Evolutionary conservation across 2,888 invertebrate species (phyloP), one percentile per base, ranked within the genome.

Genomic region (Diaphora mendica): DNA sequence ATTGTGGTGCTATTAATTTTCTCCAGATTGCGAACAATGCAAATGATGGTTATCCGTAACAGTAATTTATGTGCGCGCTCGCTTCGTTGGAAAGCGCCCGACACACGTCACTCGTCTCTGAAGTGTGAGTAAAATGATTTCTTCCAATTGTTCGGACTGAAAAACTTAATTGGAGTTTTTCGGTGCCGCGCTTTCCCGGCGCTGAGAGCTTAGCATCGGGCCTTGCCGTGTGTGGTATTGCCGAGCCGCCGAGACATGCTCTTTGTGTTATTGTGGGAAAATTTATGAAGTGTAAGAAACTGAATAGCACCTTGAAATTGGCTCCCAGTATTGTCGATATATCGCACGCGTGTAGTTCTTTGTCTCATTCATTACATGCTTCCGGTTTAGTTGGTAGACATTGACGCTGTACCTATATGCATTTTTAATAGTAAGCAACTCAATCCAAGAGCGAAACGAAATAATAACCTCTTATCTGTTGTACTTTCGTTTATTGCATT

Each of bases 31-130:
- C 89, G 87, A 94, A 94, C 94, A 94, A 94, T 95, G 94, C 93
- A 93, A 94, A 93, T 92, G 91, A 93, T 94, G 92, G 91, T 93
- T 93, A 93, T 93, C 93, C 89, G 91, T 88, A 89, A 86, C 88
- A 83, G 88, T 88, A 92, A 93, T 93, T n/a, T 91, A 92, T 85
- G 84, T 89, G 90, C 85, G 89, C 90, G 87, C 87, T 89, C 85
- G 87, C 86, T 85, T 83, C 66, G 89, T 90, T 94, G 91, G 95
- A 94, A 95, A 95, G 95, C 93, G 90, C 87, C 85, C 89, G 89
- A 87, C 87, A 88, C 88, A 85, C 85, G 89, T 84, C 86, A 89
- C 88, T 86, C 84, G 85, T 85, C 89, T 90, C 89, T 87, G 81
- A 84, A 87, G 87, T 91, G 92, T 92, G 92, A 92, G 92, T 93